Conservation (phyloP, 2,113 vertebrate genomes). For the Mesocricetus auratus region DNA sequence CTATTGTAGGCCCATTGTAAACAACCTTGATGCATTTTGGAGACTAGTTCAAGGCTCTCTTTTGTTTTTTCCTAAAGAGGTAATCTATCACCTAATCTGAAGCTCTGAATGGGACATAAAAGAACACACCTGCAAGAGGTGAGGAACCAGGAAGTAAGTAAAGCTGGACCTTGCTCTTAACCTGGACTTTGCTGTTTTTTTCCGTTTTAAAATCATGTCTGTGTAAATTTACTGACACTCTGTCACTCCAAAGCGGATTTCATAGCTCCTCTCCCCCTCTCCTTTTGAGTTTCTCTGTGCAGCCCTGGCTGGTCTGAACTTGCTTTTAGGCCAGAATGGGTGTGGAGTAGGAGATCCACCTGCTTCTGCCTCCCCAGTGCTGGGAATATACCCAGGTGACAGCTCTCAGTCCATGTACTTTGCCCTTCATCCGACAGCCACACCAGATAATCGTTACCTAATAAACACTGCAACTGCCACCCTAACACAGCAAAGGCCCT, state of each 20-base stretch:
- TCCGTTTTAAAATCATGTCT: background rate
- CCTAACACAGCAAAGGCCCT: background rate
- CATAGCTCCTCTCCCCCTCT: background rate
- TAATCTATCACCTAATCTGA: background rate
- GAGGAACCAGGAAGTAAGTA: background rate
- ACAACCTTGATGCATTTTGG: background rate
- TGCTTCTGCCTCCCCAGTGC: background rate
- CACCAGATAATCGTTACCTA: background rate
- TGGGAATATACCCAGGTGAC: background rate
- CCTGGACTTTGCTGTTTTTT: background rate
- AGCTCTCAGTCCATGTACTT: background rate
- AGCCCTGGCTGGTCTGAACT: background rate
- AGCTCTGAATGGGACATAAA: background rate
- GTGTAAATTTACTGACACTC: background rate
- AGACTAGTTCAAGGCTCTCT: background rate
- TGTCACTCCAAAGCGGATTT: background rate
- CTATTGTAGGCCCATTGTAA: background rate
- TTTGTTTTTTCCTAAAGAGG: conserved; percentile 34
- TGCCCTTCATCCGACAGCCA: background rate
- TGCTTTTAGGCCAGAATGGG: background rate
- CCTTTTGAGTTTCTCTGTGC: background rate
- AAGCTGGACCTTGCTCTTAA: background rate
- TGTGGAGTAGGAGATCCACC: background rate
- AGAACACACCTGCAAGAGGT: background rate
- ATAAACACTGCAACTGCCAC: background rate